Conservation (phyloP, 1,140 invertebrate species). For the Harlomillsia oculata region DNA sequence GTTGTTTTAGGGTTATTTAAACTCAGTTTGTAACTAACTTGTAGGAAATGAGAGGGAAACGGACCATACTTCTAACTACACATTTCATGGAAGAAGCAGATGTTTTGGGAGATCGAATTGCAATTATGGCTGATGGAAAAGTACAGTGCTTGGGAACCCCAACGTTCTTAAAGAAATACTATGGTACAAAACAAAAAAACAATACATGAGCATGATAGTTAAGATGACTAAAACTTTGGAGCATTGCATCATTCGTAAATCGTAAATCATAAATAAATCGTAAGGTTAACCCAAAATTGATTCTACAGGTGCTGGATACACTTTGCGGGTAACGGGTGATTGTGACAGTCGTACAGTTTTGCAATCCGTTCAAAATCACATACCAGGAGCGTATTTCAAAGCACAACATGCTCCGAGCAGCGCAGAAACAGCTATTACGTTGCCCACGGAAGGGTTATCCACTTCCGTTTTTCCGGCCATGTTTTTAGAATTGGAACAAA, state of each 20-base stretch:
- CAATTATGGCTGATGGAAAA: slow-evolving; percentile 66
- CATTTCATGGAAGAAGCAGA: slow-evolving; percentile 91
- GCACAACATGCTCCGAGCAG: slow-evolving; percentile 3
- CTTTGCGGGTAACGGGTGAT: slow-evolving; percentile 6
- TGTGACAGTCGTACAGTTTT: slow-evolving; percentile 1
- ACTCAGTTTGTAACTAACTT: neutral
- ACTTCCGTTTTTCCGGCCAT: slow-evolving; percentile 27
- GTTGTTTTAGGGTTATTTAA: no score
- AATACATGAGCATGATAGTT: no score
- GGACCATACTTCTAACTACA: slow-evolving; percentile 85
- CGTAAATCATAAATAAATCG: no score
- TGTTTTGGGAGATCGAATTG: slow-evolving; percentile 80
- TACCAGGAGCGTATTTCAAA: slow-evolving; percentile 26
- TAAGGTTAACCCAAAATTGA: no score
- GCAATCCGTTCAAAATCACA: slow-evolving; percentile 21
- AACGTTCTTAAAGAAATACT: slow-evolving; percentile 75
- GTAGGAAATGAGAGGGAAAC: slow-evolving; percentile 45
- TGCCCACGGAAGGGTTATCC: slow-evolving; percentile 19
- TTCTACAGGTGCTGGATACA: slow-evolving; percentile 27
- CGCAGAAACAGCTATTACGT: slow-evolving; percentile 21
- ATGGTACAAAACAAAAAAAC: no score
- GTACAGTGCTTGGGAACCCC: slow-evolving; percentile 73
- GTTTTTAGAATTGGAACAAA: slow-evolving; percentile 23
- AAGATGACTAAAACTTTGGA: no score
- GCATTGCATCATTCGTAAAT: no score